Evolutionary conservation across 2,888 invertebrate genomes (phyloP).

Genomic region (Pseudococcus viburni): DNA sequence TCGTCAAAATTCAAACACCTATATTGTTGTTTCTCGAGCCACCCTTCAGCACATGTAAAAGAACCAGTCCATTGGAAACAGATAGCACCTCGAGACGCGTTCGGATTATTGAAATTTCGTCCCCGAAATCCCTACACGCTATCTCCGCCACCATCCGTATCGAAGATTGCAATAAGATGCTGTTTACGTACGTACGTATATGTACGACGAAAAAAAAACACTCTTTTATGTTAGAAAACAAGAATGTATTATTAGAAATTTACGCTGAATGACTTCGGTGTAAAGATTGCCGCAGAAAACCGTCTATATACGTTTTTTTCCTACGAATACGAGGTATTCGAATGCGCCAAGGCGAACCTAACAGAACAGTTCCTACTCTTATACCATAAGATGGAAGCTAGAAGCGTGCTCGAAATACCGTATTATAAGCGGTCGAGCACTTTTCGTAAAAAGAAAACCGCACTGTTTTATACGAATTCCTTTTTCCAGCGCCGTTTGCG

Average conservation of each 20-base stretch:
- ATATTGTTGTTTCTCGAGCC: too few species aligned
- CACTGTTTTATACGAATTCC: slow-evolving; percentile 61
- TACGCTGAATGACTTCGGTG: slow-evolving; percentile 60
- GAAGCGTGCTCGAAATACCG: slow-evolving; percentile 65
- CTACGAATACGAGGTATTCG: not conserved
- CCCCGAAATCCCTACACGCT: not conserved
- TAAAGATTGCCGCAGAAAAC: slow-evolving; percentile 34
- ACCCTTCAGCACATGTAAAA: too few species aligned
- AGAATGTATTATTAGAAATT: slow-evolving; percentile 61
- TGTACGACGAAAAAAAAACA: not conserved
- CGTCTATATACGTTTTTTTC: slow-evolving; percentile 29
- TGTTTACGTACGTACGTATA: not conserved
- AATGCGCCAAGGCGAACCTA: slow-evolving; percentile 19
- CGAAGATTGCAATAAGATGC: slow-evolving; percentile 13
- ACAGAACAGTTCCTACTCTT: not conserved
- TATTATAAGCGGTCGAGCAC: slow-evolving; percentile 66
- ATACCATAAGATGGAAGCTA: slow-evolving; percentile 42
- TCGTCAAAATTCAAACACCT: too few species aligned
- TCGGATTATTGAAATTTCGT: too few species aligned
- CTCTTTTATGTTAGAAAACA: slow-evolving; percentile 33
- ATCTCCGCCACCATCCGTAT: not conserved
- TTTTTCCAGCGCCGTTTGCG: slow-evolving; percentile 7
- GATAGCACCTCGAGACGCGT: too few species aligned
- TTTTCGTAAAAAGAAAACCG: slow-evolving; percentile 65
- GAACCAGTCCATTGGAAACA: too few species aligned